Conservation (phyloP, 2,888 invertebrate species). For the Psylliodes chrysocephalus region DNA sequence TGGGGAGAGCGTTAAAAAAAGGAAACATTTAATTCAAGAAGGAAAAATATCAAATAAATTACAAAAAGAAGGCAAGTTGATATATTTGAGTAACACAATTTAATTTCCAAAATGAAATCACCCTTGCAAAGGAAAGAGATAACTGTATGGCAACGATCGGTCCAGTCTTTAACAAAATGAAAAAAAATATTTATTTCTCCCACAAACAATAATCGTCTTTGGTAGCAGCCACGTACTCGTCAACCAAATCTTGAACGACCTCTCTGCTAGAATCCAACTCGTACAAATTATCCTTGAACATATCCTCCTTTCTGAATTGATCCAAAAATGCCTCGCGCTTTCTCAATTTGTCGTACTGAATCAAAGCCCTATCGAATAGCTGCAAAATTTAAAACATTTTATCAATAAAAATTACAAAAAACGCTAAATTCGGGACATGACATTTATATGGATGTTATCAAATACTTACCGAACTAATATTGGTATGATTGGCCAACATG, state of each 20-base stretch:
- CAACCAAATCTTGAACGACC: constrained; percentile 91
- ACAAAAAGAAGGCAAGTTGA: no score
- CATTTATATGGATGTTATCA: no score
- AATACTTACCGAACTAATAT: constrained; percentile 88
- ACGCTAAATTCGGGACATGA: no score
- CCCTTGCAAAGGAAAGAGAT: no score
- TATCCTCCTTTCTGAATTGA: constrained; percentile 93
- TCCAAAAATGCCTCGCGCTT: constrained; percentile 97
- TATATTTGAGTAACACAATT: no score
- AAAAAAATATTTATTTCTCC: constrained; percentile 53
- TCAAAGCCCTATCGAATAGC: constrained; percentile 91
- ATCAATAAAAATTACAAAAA: no score
- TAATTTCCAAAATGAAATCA: no score
- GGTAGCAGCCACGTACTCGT: constrained; percentile 96
- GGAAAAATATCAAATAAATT: no score
- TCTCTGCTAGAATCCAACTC: constrained; percentile 92
- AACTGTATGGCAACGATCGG: constrained; percentile 18
- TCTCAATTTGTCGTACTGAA: constrained; percentile 93
- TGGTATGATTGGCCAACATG: constrained; percentile 98
- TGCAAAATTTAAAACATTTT: no score
- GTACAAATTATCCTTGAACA: constrained; percentile 90
- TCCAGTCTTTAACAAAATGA: no score
- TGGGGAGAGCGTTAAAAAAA: no score
- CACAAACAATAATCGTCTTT: constrained; percentile 81
- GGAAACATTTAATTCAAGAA: no score